phyloP scores from a whole-genome alignment of 2,113 vertebrate genomes.

The Xiphophorus maculatus region DNA sequence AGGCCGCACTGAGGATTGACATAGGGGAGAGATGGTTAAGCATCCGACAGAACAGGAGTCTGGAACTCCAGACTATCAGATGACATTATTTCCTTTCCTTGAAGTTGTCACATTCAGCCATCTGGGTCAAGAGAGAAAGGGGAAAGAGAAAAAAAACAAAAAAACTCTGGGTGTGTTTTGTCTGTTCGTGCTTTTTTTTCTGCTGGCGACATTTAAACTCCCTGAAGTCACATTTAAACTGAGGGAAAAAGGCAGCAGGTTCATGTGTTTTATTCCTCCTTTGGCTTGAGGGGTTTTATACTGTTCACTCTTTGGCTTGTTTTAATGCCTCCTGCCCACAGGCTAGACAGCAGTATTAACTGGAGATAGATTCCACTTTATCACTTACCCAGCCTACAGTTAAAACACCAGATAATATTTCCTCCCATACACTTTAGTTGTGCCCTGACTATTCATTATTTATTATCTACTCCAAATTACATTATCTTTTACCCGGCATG shows the following conservation, averaged over 20 bases:
- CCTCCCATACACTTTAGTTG: conserved; percentile 73
- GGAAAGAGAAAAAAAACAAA: conserved; percentile 3
- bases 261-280: conserved; percentile 21
- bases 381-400: conserved; percentile 68
- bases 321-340: conserved; percentile 63
- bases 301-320: conserved; percentile 34
- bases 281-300: conserved; percentile 41
- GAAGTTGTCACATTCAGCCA: conserved; percentile 23
- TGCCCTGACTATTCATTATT: conserved; percentile 76
- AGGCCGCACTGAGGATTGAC: conserved; percentile 46
- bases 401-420: conserved; percentile 81
- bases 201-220: conserved; percentile 18
- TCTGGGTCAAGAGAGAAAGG: conserved; percentile 18
- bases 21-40: conserved; percentile 31
- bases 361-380: conserved; percentile 67
- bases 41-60: conserved; percentile 21
- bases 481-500: conserved; percentile 79
- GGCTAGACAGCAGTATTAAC: conserved; percentile 71
- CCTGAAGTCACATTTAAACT: conserved; percentile 33
- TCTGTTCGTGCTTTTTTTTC: conserved; percentile 10
- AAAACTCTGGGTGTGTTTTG: conserved; percentile 8
- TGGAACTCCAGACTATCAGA: conserved; percentile 28
- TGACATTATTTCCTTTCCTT: conserved; percentile 23
- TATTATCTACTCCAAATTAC: conserved; percentile 80
- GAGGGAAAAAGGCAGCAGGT: conserved; percentile 16